Evolutionary conservation across 2,113 vertebrate genomes (phyloP).

Genomic region (Falco punctatus): DNA sequence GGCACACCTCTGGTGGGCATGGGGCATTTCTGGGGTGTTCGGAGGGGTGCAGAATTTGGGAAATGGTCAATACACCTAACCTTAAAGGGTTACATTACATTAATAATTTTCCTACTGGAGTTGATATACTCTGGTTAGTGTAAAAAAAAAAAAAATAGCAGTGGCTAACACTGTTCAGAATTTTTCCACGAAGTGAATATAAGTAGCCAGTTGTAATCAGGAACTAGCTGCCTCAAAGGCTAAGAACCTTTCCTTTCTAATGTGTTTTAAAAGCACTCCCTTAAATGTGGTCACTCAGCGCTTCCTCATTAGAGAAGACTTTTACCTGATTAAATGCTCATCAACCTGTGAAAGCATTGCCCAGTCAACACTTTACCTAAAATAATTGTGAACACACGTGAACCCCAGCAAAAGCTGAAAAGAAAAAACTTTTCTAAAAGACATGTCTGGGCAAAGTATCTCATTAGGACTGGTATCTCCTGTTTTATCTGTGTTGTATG

Average conservation of each 20-base stretch:
- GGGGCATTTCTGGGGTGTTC: background rate
- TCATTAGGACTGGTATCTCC: background rate
- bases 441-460: background rate
- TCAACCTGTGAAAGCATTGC: background rate
- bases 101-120: background rate
- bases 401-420: background rate
- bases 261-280: background rate
- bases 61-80: background rate
- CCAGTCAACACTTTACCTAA: background rate
- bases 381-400: background rate
- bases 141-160: background rate
- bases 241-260: background rate
- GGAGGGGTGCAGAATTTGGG: background rate
- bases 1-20: background rate
- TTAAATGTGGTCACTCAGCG: background rate
- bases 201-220: background rate
- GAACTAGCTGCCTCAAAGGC: background rate
- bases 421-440: background rate
- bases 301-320: conserved; percentile 18
- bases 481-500: background rate
- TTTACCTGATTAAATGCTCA: conserved; percentile 15
- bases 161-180: background rate
- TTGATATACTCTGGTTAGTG: background rate
- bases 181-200: background rate
- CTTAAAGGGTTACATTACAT: background rate